Conservation (phyloP, 2,797 vertebrate species). For the Paedocypris micromegethes region DNA sequence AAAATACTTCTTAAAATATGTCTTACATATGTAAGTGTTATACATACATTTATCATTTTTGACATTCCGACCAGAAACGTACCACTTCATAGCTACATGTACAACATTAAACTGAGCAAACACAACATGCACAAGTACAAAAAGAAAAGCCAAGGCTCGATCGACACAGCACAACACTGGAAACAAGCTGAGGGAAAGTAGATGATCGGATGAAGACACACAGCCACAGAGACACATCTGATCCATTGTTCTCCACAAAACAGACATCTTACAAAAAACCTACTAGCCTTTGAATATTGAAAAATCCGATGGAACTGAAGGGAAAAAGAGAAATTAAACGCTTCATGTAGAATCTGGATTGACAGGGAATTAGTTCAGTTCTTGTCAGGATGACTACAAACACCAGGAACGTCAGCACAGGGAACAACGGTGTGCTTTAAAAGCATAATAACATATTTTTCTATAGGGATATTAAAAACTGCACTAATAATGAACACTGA, state of each 20-base stretch:
- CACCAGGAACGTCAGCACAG: background rate
- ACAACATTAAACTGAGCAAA: background rate
- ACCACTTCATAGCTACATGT: background rate
- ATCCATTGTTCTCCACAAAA: slow-evolving; percentile 10
- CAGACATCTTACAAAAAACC: slow-evolving; percentile 22
- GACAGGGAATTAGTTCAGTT: slow-evolving; percentile 15
- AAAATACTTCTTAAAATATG: too few relatives aligned
- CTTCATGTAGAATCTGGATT: slow-evolving; percentile 10
- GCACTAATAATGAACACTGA: slow-evolving; percentile 22
- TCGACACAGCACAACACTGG: background rate
- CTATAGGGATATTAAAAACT: slow-evolving; percentile 4
- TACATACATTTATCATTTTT: background rate
- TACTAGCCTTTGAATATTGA: slow-evolving; percentile 26
- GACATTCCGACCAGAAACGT: too few relatives aligned
- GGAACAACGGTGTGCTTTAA: slow-evolving; percentile 7
- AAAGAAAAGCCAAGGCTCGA: slow-evolving; percentile 15
- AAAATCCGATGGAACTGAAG: slow-evolving; percentile 38
- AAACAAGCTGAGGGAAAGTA: slow-evolving; percentile 7
- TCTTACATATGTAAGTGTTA: too few relatives aligned
- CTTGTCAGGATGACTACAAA: slow-evolving; percentile 16
- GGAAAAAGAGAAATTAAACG: slow-evolving; percentile 19
- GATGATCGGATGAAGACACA: slow-evolving; percentile 19
- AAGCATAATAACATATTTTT: background rate
- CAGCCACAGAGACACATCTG: slow-evolving; percentile 29
- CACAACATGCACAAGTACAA: slow-evolving; percentile 20